Percentiles rank a stretch among this genome's conserved stretches.
Conservation (phyloP, 2,113 vertebrate genomes). For the Syrmaticus mikado region DNA sequence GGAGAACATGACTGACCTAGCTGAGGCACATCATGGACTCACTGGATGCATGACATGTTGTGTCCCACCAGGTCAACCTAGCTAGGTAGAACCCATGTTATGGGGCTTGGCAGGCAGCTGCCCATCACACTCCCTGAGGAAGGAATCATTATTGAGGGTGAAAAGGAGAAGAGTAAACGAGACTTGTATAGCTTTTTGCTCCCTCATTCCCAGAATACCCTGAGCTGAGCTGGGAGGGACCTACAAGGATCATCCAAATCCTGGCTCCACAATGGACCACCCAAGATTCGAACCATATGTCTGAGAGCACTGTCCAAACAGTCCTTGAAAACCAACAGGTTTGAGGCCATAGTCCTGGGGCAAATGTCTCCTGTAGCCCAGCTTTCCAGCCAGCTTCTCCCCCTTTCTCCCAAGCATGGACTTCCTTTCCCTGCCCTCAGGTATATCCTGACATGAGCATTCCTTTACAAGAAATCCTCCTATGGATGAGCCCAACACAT, state of each 20-base stretch:
- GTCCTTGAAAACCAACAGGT: neutral
- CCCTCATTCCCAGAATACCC: neutral
- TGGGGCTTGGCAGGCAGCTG: neutral
- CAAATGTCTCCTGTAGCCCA: neutral
- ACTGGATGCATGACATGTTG: fast-evolving
- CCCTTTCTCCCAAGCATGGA: neutral
- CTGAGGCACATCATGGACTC: fast-evolving
- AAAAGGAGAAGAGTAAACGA: neutral
- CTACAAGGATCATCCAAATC: neutral
- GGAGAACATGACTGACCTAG: neutral
- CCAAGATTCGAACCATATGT: neutral
- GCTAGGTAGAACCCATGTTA: neutral
- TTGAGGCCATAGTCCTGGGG: neutral
- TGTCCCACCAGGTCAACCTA: neutral
- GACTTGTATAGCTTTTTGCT: neutral
- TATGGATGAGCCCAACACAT: fast-evolving
- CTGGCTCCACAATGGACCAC: neutral
- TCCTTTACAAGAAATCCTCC: neutral
- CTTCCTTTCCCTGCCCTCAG: neutral
- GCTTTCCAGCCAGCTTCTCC: neutral
- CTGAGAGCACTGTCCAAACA: neutral
- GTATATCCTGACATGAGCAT: neutral
- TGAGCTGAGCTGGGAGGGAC: neutral
- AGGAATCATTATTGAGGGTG: neutral
- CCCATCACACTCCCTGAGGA: neutral